Base-by-base conservation (phyloP, 2,113 vertebrate species). In the Epinephelus fuscoguttatus region DNA sequence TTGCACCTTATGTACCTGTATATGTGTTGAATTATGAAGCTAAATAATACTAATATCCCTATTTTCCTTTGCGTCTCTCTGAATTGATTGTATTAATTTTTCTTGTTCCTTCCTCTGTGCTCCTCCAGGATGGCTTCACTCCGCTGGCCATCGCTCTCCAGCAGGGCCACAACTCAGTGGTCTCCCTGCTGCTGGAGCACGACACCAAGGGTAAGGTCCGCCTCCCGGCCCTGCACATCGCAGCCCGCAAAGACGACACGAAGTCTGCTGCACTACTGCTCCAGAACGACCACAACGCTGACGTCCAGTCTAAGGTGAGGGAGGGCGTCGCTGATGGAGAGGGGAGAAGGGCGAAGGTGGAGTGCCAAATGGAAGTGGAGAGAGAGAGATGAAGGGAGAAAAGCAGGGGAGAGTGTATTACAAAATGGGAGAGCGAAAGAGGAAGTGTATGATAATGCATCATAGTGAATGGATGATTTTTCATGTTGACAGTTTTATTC, bases 201-300 rank as follows among this genome's bases (percentile, higher is more conserved):
- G 98, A 99, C 95, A 99, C 98, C 50, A 99, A 99, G 90, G 98
- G 98, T 11, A 99, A 99, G 75, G 98, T 99, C 64, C 94, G 98
- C 12, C 94, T 99, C 21, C 98, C 98, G 0, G 98, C 98, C 0
- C 93, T 99, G 93, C 98, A 99, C 80, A 99, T 99, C 7, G 98
- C 98, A 0, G 98, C 98, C 15, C 95, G 98, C 86, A 99, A 99
- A 86, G 98, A 99, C 0, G 98, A 99, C 95, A 99, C 98, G 87
- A 99, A 99, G 33, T 98, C 98, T 0, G 98, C 98, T 0, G 98
- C 98, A 0, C 97, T 99, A 17, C 86, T 99, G 53, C 97, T 99
- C 69, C 98, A 99, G 95, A 99, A 98, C 0, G 98, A 99, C 90
- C 98, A 99, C 87, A 99, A 99, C 0, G 98, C 98, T 0, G 98